Evolutionary conservation across 2,113 vertebrate genomes (phyloP).

Genomic region (Anser cygnoides): DNA sequence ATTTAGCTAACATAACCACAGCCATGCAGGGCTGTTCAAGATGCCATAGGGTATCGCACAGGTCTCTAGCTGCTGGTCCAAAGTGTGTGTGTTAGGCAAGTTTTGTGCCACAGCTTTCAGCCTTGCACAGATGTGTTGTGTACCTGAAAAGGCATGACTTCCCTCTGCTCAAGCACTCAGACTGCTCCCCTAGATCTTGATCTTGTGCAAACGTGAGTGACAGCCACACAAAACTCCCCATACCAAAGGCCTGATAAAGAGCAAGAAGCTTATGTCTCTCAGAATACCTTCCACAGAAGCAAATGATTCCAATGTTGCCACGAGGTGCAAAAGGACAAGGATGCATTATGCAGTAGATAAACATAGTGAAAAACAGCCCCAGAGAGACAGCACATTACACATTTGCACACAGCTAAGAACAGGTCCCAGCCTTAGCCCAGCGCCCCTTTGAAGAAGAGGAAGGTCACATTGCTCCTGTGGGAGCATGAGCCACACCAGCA

Average conservation of each 20-base stretch:
- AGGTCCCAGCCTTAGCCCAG: not conserved
- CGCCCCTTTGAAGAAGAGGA: not conserved
- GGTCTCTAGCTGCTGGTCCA: not conserved
- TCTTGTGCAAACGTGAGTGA: not conserved
- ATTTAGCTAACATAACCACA: rapidly evolving
- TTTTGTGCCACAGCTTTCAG: not conserved
- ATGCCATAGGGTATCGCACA: not conserved
- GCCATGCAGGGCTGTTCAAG: not conserved
- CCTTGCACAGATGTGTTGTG: not conserved
- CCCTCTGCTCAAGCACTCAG: not conserved
- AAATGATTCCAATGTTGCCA: not conserved
- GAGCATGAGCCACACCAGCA: rapidly evolving
- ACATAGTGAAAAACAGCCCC: not conserved
- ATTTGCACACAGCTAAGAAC: not conserved
- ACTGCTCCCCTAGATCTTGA: not conserved
- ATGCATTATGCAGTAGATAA: not conserved
- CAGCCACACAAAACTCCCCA: not conserved
- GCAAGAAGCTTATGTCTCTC: not conserved
- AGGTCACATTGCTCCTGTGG: not conserved
- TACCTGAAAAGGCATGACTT: not conserved
- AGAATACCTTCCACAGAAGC: not conserved
- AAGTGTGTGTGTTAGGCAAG: not conserved
- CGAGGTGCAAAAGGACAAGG: not conserved
- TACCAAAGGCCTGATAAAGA: not conserved
- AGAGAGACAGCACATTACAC: not conserved